Evolutionary conservation across 1,140 invertebrate genomes (phyloP).

Genomic region (Zophobas morio): DNA sequence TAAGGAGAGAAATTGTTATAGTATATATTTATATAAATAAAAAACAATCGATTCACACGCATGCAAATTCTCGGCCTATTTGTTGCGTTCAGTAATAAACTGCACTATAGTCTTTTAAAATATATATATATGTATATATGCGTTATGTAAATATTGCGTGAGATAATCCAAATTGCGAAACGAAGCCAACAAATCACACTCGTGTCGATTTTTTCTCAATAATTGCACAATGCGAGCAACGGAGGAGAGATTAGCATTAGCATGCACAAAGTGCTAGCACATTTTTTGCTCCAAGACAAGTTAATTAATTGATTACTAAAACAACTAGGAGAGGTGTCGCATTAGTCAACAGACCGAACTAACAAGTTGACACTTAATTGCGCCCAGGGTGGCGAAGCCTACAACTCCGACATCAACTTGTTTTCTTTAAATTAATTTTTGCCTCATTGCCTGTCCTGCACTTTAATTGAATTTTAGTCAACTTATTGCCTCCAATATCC

Average conservation of each 20-base stretch:
- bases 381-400: slow-evolving; percentile 39
- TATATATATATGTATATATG: slow-evolving; percentile 38
- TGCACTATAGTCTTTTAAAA: slow-evolving; percentile 41
- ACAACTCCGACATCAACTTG: slow-evolving; percentile 39
- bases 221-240: slow-evolving; percentile 19
- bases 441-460: slow-evolving; percentile 40
- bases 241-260: not conserved
- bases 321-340: slow-evolving; percentile 41
- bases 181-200: slow-evolving; percentile 20
- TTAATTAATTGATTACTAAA: slow-evolving; percentile 41
- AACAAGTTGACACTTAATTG: slow-evolving; percentile 43
- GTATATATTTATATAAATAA: slow-evolving; percentile 32
- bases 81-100: slow-evolving; percentile 35
- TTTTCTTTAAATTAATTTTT: slow-evolving; percentile 43
- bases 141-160: slow-evolving; percentile 48
- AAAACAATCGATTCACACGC: slow-evolving; percentile 28
- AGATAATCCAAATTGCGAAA: slow-evolving; percentile 35
- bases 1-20: slow-evolving; percentile 20
- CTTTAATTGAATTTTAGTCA: slow-evolving; percentile 43
- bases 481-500: slow-evolving; percentile 41
- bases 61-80: slow-evolving; percentile 44
- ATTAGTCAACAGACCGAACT: slow-evolving; percentile 42
- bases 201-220: slow-evolving; percentile 19
- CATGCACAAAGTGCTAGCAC: slow-evolving; percentile 21
- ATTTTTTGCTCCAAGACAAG: slow-evolving; percentile 32